These are phyloP conservation scores for Scytalopus superciliaris DNA, from an alignment of 2,113 vertebrate species.

Conservation along the genomic window DNA sequence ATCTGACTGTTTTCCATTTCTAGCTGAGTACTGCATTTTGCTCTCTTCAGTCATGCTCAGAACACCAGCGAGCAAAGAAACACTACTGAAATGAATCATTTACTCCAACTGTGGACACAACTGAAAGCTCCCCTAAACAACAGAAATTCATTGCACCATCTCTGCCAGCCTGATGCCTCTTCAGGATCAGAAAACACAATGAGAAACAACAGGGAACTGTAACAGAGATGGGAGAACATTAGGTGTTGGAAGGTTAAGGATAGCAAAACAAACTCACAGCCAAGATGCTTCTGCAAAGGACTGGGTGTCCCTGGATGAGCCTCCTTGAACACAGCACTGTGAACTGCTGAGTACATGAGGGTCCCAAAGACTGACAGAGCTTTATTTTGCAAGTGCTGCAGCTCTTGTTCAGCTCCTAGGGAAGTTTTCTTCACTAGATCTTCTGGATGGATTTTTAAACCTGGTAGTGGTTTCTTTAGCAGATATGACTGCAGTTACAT, in stretches of 20 bases:
- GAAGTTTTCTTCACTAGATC: background rate
- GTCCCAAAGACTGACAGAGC: background rate
- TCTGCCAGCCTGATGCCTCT: background rate
- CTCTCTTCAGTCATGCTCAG: background rate
- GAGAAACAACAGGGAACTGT: background rate
- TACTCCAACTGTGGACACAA: background rate
- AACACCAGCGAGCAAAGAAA: background rate
- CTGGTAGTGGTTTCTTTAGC: background rate
- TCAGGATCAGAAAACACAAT: background rate
- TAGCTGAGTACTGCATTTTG: background rate
- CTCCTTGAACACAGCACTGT: rapidly evolving
- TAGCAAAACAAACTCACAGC: background rate
- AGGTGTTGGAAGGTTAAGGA: background rate
- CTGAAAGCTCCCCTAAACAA: background rate
- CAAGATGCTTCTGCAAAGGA: background rate
- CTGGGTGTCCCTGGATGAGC: background rate
- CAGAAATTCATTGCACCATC: background rate
- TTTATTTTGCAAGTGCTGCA: background rate
- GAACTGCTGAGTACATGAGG: background rate
- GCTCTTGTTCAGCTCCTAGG: background rate
- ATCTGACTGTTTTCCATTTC: constrained; percentile 20
- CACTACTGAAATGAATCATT: background rate
- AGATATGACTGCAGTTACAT: background rate
- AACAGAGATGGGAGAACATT: background rate
- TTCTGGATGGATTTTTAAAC: background rate